Conservation (phyloP, 2,797 vertebrate species). For the Antrozous pallidus region DNA sequence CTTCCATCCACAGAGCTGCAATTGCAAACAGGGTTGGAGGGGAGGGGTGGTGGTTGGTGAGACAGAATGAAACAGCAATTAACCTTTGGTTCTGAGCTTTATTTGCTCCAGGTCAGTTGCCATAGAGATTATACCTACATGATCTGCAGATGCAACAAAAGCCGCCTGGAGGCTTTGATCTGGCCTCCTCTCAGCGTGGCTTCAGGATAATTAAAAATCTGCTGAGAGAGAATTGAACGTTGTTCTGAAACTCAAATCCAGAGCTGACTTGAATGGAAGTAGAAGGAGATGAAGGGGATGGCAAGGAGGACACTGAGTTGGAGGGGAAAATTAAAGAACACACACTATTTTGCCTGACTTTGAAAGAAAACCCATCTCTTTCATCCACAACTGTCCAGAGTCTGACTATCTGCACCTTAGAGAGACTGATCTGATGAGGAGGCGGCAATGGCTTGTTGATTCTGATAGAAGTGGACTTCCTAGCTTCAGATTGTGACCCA, state of each 20-base stretch:
- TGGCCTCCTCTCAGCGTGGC: constrained; percentile 67
- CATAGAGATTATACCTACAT: constrained; percentile 78
- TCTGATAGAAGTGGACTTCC: background rate
- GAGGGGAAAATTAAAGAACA: background rate
- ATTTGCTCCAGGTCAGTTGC: constrained; percentile 79
- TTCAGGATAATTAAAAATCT: constrained; percentile 80
- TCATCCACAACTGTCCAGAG: background rate
- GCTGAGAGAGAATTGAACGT: constrained; percentile 71
- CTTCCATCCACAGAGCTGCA: constrained; percentile 71
- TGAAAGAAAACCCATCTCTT: background rate
- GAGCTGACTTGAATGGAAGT: constrained; percentile 38
- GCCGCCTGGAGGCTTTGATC: constrained; percentile 62
- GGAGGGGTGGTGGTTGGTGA: fast-evolving
- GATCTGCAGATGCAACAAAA: constrained; percentile 78
- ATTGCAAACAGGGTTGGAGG: constrained; percentile 30
- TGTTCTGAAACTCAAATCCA: constrained; percentile 61
- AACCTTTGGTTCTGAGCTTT: constrained; percentile 79
- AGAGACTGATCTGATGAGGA: background rate
- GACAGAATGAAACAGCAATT: constrained; percentile 80
- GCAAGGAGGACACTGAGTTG: background rate
- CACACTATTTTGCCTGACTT: background rate
- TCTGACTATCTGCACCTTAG: background rate
- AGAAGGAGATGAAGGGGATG: background rate
- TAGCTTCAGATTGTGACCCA: background rate
- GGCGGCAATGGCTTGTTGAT: background rate